Evolutionary conservation across 2,113 vertebrate species (phyloP).

Genomic region (Collichthys lucidus): DNA sequence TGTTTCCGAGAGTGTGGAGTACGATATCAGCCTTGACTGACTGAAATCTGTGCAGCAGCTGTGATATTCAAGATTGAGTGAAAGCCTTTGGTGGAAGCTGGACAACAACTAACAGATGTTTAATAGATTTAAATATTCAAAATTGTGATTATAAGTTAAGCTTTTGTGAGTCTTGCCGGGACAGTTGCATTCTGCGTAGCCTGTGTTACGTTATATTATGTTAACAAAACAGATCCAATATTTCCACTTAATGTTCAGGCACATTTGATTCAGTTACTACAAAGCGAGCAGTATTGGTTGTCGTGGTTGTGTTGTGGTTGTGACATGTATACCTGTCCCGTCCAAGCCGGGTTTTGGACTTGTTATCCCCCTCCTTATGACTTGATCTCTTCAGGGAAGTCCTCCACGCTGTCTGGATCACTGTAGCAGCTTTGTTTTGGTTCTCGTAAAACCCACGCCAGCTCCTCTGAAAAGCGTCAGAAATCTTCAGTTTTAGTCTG

Average conservation of each 20-base stretch:
- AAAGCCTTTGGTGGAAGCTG: too few species aligned
- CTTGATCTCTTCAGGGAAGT: constrained; percentile 69
- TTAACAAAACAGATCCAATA: neutral
- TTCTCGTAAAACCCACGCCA: constrained; percentile 87
- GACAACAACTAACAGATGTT: too few species aligned
- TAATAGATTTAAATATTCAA: too few species aligned
- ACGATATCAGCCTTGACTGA: too few species aligned
- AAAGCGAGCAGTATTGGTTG: neutral
- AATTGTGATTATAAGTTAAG: neutral
- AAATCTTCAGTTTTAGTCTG: constrained; percentile 9
- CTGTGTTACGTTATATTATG: neutral
- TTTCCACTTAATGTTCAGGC: neutral
- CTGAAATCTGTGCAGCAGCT: too few species aligned
- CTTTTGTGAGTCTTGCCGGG: neutral
- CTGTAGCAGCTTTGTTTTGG: constrained; percentile 80
- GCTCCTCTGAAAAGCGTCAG: constrained; percentile 79
- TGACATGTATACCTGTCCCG: constrained; percentile 49
- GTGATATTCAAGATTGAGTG: too few species aligned
- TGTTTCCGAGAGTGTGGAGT: neutral
- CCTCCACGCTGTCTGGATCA: constrained; percentile 90
- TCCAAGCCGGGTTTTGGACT: constrained; percentile 30
- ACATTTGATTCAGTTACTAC: neutral
- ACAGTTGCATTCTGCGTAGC: neutral
- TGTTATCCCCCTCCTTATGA: constrained; percentile 64
- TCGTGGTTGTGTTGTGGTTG: too few species aligned